Conservation (phyloP, 2,888 invertebrate species). For the Leptura quadrifasciata region DNA sequence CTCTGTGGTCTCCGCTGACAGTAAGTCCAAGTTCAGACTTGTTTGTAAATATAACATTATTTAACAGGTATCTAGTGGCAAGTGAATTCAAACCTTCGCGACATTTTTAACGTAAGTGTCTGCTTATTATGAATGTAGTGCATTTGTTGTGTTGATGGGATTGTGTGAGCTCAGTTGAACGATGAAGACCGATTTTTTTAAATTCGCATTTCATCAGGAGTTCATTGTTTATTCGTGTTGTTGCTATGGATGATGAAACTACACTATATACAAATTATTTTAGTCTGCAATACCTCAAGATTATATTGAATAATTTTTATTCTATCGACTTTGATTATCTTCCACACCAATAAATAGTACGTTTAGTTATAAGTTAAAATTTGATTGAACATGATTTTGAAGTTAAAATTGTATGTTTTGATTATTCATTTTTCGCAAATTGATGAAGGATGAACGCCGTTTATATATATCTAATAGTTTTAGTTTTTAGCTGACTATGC, state of each 20-base stretch:
- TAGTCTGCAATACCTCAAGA: background rate
- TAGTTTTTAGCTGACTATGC: no score
- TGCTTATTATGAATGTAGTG: conserved; percentile 8
- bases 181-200: background rate
- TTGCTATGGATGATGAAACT: conserved; percentile 5
- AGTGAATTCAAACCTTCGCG: conserved; percentile 14
- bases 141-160: conserved; percentile 13
- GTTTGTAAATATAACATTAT: conserved; percentile 32
- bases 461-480: no score
- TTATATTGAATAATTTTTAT: no score
- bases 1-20: conserved; percentile 36
- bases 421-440: no score
- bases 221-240: conserved; percentile 1
- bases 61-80: background rate
- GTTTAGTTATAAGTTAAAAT: no score
- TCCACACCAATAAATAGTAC: no score
- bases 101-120: conserved; percentile 32
- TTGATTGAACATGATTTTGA: no score
- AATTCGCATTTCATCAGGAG: background rate
- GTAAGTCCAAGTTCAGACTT: conserved; percentile 45
- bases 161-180: background rate
- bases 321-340: no score
- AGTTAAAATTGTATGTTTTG: no score
- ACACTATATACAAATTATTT: background rate
- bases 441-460: no score